These are phyloP conservation scores for Xestia ashworthii DNA, from an alignment of 2,888 invertebrate species.

Conservation along the genomic window DNA sequence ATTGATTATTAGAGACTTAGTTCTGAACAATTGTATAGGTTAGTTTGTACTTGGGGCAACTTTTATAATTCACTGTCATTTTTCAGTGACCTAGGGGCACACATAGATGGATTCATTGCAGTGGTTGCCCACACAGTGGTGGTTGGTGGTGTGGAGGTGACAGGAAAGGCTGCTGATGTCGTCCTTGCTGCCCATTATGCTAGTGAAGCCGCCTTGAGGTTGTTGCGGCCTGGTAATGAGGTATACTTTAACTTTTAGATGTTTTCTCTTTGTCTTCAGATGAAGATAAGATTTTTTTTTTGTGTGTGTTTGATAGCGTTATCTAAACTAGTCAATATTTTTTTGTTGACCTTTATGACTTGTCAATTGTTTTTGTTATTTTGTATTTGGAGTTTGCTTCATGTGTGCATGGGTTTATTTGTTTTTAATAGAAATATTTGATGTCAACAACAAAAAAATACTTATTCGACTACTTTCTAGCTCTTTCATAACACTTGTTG, in stretches of 20 bases:
- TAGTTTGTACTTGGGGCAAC: neutral
- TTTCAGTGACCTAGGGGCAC: conserved; percentile 98
- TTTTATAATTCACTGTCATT: neutral
- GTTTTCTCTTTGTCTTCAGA: conserved; percentile 37
- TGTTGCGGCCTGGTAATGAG: conserved; percentile 97
- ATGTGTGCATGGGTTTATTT: conserved; percentile 20
- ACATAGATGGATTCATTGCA: conserved; percentile 99
- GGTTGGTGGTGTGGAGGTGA: conserved; percentile 95
- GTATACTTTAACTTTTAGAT: conserved; percentile 84
- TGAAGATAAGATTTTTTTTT: conserved; percentile 17
- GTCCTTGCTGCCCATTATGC: conserved; percentile 98
- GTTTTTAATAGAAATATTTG: conserved; percentile 12
- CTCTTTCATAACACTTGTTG: conserved; percentile 8
- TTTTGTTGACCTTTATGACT: neutral
- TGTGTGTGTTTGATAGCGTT: neutral
- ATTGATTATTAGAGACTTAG: neutral
- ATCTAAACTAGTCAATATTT: neutral
- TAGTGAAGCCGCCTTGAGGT: conserved; percentile 98
- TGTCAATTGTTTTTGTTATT: neutral
- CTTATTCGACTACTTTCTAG: conserved; percentile 12
- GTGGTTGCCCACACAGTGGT: conserved; percentile 99
- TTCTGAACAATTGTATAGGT: conserved; percentile 15
- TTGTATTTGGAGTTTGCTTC: neutral
- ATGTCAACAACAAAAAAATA: neutral
- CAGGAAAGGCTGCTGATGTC: conserved; percentile 98